Conservation (phyloP, 2,888 invertebrate species). For the Cynaeus angustus region DNA sequence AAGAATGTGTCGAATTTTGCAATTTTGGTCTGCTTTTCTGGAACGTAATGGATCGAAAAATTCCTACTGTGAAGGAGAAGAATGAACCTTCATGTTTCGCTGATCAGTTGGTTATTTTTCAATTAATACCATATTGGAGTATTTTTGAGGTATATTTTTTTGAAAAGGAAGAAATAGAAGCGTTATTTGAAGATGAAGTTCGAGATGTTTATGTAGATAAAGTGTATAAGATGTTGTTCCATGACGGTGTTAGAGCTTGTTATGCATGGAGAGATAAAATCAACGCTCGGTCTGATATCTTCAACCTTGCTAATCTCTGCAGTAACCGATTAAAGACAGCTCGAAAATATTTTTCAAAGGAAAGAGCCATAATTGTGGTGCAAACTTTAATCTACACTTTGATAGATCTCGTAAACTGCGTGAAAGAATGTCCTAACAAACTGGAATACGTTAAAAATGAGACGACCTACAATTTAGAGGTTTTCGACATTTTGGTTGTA, state of each 20-base stretch:
- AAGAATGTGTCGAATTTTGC: not conserved
- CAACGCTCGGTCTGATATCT: constrained; percentile 54
- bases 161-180: constrained; percentile 57
- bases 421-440: constrained; percentile 58
- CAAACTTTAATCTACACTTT: constrained; percentile 78
- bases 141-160: constrained; percentile 48
- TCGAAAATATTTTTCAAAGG: constrained; percentile 75
- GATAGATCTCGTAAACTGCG: constrained; percentile 71
- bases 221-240: constrained; percentile 77
- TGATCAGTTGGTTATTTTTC: constrained; percentile 77
- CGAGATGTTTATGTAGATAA: constrained; percentile 77
- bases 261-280: constrained; percentile 63
- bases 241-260: constrained; percentile 74
- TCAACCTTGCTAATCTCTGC: constrained; percentile 66
- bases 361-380: constrained; percentile 78
- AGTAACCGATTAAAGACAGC: constrained; percentile 73
- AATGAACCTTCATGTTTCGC: constrained; percentile 66
- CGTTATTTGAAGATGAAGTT: constrained; percentile 70
- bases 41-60: constrained; percentile 6
- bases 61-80: not conserved
- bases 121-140: constrained; percentile 77
- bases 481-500: constrained; percentile 78
- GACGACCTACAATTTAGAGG: constrained; percentile 75
- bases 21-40: constrained; percentile 16
- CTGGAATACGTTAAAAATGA: constrained; percentile 54